These are phyloP conservation scores for Hypotaenidia philippensis DNA, from an alignment of 2,797 vertebrate species.

Conservation along the genomic window DNA sequence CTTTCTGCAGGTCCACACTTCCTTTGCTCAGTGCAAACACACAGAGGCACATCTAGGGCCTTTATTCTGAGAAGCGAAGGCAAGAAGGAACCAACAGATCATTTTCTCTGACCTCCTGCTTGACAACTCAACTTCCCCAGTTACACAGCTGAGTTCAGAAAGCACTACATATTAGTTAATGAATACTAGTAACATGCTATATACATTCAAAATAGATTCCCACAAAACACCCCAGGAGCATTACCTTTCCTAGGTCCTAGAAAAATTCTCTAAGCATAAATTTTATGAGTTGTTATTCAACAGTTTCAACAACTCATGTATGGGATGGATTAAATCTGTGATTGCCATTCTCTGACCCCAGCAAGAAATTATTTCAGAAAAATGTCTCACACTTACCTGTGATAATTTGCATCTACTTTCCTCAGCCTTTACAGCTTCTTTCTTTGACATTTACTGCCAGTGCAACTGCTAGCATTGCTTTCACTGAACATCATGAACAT, in stretches of 20 bases:
- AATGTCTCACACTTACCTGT: neutral
- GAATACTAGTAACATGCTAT: neutral
- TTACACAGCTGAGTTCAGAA: neutral
- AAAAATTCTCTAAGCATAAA: neutral
- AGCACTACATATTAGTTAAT: neutral
- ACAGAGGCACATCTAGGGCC: neutral
- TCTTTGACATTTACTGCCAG: neutral
- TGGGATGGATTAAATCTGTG: neutral
- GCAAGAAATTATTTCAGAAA: neutral
- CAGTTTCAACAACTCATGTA: neutral
- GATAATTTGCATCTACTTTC: neutral
- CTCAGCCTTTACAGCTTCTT: neutral
- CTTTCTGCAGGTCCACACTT: neutral
- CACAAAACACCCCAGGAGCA: neutral
- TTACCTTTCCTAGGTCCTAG: neutral
- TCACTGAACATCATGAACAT: neutral
- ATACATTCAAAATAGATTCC: neutral
- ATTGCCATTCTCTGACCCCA: neutral
- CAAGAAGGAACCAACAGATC: neutral
- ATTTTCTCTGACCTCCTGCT: neutral
- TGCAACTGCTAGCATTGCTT: neutral
- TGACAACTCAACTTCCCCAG: neutral
- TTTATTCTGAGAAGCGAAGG: neutral
- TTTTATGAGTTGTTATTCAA: neutral
- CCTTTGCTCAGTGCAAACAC: neutral